Base-by-base conservation (phyloP, 2,888 invertebrate species). In the Lasioglossum zephyrum region DNA sequence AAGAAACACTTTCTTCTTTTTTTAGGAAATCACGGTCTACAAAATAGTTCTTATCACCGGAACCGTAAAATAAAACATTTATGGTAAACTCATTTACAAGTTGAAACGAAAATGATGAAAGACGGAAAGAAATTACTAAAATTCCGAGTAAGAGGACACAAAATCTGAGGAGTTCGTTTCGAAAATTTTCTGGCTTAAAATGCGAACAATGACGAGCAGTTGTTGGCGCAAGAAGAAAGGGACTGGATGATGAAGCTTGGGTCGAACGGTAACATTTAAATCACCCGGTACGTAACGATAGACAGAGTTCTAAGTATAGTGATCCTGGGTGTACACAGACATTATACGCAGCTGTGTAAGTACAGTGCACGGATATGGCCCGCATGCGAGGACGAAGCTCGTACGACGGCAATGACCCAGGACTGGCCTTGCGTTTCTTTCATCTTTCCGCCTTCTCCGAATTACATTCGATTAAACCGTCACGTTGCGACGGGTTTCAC, bases 361-460 rank as follows among this genome's bases (percentile, higher is more conserved):
- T 63, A 9, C 70, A 26, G 31, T 70, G 73, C 69, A 77, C 83
- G 72, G 74, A 75, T 72, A 74, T 72, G 63, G 76, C 26, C 76
- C 69, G 81, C 78, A 73, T 66, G 77, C 39, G 88, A 82, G 79
- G 85, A 86, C 87, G 85, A 80, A 78, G 86, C 86, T 90, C 89
- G 91, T 90, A 89, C 88, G 92, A 92, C 93, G 94, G 93, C 94
- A 94, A 93, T 94, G 94, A 94, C 93, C 93, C 92, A 93, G 88
- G 92, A 89, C 89, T 92, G 93, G 91, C 93, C 93, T 93, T 93
- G 93, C 93, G 89, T 93, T 92, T 93, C 92, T 93, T 92, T 94
- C 93, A 90, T 93, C 92, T 93, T 93, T 92, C 91, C 91, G 91
- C 90, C 91, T 92, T 91, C 91, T 90, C 91, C 92, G 89, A 92